Base-by-base conservation (phyloP, 1,140 invertebrate genomes). In the Drosophila dunni region DNA sequence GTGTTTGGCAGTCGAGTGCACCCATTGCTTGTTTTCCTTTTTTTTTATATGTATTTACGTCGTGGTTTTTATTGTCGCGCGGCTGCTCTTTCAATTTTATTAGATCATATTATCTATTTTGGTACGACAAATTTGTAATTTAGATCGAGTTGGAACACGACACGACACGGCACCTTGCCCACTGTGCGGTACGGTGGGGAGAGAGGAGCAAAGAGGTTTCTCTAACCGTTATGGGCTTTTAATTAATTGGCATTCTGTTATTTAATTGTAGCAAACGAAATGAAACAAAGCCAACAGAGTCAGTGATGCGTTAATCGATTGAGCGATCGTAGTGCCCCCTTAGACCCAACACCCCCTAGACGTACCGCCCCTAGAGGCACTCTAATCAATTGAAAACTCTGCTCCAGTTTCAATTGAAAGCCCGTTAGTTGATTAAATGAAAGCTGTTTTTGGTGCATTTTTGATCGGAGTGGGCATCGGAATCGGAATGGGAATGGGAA, bases 51-150 rank as follows among this genome's bases (percentile, higher is more conserved):
- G 51, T 51, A 65, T 72, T 67, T 61, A 58, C 53, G 58, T 61
- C 40, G 74, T 77, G 54, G 61, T 73, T 79, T 86, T 86, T 81
- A 81, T 75, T 81, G 78, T 78, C 78, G 75, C 63, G 81, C 81
- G 78, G 83, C 75, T 71, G 82, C 82, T 86, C 83, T 82, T 88
- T 86, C 60, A 65, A 75, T 88, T 88, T 88, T 88, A 88, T 88
- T 88, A 89, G 84, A 88, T 88, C 83, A 88, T 88, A 89, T 88
- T 88, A 88, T 88, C 80, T 88, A 86, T 83, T 82, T 86, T 74
- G 70, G 80, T 74, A 78, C 69, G 72, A 88, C 83, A 79, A 86
- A 86, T 86, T 86, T 86, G 82, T 86, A 82, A 82, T 86, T 86
- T 86, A 86, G 82, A 82, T 89, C 63, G 62, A 29, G 42, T 67